Conservation (phyloP, 2,797 vertebrate species). For the Triplophysa bombifrons region DNA sequence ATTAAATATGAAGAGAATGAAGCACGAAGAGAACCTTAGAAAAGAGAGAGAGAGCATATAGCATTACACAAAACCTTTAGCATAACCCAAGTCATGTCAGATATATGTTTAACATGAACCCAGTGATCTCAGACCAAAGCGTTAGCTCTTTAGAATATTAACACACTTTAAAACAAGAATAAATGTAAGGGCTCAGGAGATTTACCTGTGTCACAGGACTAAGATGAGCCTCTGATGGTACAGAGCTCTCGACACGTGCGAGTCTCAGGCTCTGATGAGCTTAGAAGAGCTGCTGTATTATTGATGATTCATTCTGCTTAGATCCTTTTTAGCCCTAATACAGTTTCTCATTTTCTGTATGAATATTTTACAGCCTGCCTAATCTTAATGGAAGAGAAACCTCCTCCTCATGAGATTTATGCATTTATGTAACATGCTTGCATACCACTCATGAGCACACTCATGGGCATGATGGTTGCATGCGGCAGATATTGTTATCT, state of each 20-base stretch:
- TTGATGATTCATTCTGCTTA: slow-evolving; percentile 39
- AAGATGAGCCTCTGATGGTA: slow-evolving; percentile 8
- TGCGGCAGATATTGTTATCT: neutral
- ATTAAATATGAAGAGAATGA: slow-evolving; percentile 33
- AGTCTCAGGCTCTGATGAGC: slow-evolving; percentile 39
- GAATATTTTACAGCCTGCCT: slow-evolving; percentile 51
- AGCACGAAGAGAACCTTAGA: neutral
- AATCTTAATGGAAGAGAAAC: slow-evolving; percentile 38
- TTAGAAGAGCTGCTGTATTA: slow-evolving; percentile 52
- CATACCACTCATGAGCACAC: neutral
- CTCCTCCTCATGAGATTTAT: neutral
- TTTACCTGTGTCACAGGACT: slow-evolving; percentile 18
- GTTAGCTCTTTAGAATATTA: slow-evolving; percentile 23
- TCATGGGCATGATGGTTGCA: neutral
- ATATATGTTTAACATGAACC: neutral
- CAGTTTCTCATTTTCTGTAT: slow-evolving; percentile 51
- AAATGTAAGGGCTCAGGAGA: neutral
- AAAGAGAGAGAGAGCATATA: neutral
- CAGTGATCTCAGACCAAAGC: neutral
- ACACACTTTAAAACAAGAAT: neutral
- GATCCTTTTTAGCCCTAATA: slow-evolving; percentile 49
- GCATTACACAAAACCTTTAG: slow-evolving; percentile 7
- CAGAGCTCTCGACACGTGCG: slow-evolving; percentile 17
- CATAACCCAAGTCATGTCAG: slow-evolving; percentile 1
- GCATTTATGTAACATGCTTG: slow-evolving; percentile 1